Base-by-base conservation (phyloP, 2,888 invertebrate genomes). In the Protophormia terraenovae region DNA sequence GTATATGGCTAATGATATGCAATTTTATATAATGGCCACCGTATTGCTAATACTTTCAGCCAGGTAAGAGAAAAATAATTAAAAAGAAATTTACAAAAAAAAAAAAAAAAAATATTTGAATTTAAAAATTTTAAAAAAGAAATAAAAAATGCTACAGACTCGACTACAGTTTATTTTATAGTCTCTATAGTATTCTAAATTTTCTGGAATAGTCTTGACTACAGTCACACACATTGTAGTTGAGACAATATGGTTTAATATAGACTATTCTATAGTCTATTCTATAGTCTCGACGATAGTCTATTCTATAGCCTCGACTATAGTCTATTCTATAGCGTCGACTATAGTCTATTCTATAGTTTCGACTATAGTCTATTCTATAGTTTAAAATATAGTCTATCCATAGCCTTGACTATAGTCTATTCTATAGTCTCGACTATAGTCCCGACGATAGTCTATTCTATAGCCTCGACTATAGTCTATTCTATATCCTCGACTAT, bases 1-100 rank as follows among this genome's bases (percentile, higher is more conserved):
- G 96, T 96, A 96, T 89, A 95, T 96, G 94, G 95, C 96, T 8
- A 96, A 96, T 89, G 96, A 96, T 89, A 96, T 96, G 83, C 96
- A 96, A 91, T 96, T 96, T 91, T 96, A 96, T 90, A 93, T 95
- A 6, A 93, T 96, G 87, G 95, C 96, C 27, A 94, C 95, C 19
- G 92, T 96, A 81, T 90, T 96, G 38, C 92, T 96, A 41, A 92
- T 96, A 29, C 93, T 96, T 60, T 95, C 95, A 75, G 94, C 94
- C 32, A 95, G 95, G 96, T 96, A 91, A 94, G 94, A 93, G 80
- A 53, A 27, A 62, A 50, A 32, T 19, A 41, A 41, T 19, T 53
- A 6, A 8, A 16, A 16, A n/a, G n/a, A n/a, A 38, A 0, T 38
- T 19, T 14, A 2, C 5, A 16, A 60, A 12, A 58, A 8, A 4